Percentiles rank a stretch among this genome's conserved stretches.
phyloP scores from a whole-genome alignment of 2,888 invertebrate species.

The Drosophila meridiana region DNA sequence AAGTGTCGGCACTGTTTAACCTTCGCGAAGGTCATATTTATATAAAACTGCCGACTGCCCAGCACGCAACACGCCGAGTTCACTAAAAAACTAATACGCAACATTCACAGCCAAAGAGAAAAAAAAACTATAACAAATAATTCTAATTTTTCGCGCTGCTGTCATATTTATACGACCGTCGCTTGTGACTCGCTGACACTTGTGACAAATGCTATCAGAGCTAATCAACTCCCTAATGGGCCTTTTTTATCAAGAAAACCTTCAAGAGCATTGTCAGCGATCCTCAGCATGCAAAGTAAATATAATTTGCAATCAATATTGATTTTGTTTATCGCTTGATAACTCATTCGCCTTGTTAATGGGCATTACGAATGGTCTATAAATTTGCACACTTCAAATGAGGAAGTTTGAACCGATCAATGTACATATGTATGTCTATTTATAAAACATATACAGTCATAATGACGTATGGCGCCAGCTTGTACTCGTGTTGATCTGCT shows the following conservation, averaged over 20 bases:
- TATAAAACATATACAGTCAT: not conserved
- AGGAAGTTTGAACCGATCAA: conserved; percentile 3
- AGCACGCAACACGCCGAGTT: conserved; percentile 58
- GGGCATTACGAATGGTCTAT: conserved; percentile 9
- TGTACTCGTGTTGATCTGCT: not conserved
- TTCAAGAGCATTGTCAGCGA: conserved; percentile 17
- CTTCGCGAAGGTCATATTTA: conserved; percentile 81
- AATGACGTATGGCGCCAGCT: not conserved
- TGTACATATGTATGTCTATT: not conserved
- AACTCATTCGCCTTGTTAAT: conserved; percentile 19
- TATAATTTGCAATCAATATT: conserved; percentile 31
- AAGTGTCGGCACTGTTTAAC: conserved; percentile 64
- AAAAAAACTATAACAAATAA: conserved; percentile 19
- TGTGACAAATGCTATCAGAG: conserved; percentile 50
- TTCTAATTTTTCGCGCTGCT: conserved; percentile 31
- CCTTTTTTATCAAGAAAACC: conserved; percentile 54
- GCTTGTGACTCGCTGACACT: conserved; percentile 46
- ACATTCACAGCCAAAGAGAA: conserved; percentile 40
- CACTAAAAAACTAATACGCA: conserved; percentile 43
- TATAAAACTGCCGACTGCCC: conserved; percentile 56
- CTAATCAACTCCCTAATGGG: conserved; percentile 41
- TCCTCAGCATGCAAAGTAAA: conserved; percentile 3
- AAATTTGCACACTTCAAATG: conserved; percentile 9
- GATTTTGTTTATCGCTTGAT: conserved; percentile 41
- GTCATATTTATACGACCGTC: conserved; percentile 44